Conservation (phyloP, 2,888 invertebrate species). For the Macaria liturata region DNA sequence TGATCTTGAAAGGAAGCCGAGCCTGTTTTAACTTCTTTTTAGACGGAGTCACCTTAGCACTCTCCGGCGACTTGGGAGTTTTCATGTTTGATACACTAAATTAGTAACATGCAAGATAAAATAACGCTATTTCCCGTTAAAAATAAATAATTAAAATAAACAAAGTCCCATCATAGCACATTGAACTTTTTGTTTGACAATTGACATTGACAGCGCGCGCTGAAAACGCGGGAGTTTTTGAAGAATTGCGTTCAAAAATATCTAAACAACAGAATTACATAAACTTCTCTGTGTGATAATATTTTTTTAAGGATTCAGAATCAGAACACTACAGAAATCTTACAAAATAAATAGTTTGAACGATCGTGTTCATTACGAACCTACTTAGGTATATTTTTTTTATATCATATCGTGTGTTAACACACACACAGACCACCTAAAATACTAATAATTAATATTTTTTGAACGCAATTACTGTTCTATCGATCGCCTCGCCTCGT, state of each 20-base stretch:
- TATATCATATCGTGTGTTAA: no score
- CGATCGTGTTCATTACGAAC: no score
- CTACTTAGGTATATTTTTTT: no score
- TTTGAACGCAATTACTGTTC: no score
- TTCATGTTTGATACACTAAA: conserved; percentile 57
- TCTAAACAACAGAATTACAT: no score
- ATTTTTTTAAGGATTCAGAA: neutral
- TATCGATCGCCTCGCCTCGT: no score
- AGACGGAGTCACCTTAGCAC: conserved; percentile 67
- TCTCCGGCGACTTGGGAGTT: conserved; percentile 63
- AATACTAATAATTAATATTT: no score
- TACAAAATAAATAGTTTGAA: no score
- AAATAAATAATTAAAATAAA: conserved; percentile 32
- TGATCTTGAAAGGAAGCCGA: conserved; percentile 83
- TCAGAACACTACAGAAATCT: no score
- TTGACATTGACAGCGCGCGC: conserved; percentile 47
- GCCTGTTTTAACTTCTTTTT: conserved; percentile 85
- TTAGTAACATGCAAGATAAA: conserved; percentile 34
- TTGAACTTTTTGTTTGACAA: conserved; percentile 56
- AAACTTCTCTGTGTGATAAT: no score
- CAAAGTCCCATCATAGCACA: conserved; percentile 44
- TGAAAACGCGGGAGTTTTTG: conserved; percentile 66
- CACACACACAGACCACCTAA: no score
- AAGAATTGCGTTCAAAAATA: conserved; percentile 23
- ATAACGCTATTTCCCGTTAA: conserved; percentile 24